Evolutionary conservation across 2,888 invertebrate species (phyloP).

Genomic region (Mesorhabditis spiculigera): DNA sequence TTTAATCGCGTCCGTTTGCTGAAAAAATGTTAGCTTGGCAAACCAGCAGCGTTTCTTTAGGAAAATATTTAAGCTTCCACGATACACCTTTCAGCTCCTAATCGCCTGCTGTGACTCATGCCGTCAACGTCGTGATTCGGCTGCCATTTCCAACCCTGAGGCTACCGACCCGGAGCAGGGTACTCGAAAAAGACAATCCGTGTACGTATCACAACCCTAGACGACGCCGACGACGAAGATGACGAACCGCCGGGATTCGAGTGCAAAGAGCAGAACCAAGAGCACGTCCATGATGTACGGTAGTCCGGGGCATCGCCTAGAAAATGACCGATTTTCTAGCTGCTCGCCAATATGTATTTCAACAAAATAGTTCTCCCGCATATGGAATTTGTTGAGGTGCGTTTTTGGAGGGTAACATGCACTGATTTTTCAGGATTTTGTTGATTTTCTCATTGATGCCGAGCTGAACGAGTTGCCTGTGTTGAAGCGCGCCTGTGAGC

Average conservation of each 20-base stretch:
- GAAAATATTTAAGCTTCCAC: neutral
- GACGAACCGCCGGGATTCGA: slow-evolving; percentile 40
- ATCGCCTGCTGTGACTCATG: slow-evolving; percentile 55
- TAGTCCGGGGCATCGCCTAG: neutral
- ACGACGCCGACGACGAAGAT: slow-evolving; percentile 22
- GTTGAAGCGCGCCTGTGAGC: slow-evolving; percentile 52
- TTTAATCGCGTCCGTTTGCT: neutral
- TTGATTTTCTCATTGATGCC: slow-evolving; percentile 50
- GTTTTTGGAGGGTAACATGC: slow-evolving; percentile 30
- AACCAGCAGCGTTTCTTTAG: neutral
- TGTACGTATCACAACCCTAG: slow-evolving; percentile 9
- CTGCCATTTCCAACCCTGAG: slow-evolving; percentile 23
- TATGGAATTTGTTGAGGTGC: slow-evolving; percentile 56
- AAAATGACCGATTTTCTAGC: slow-evolving; percentile 18
- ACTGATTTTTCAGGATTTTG: slow-evolving; percentile 29
- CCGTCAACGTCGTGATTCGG: slow-evolving; percentile 46
- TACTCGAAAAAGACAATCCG: slow-evolving; percentile 13
- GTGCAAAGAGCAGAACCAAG: slow-evolving; percentile 50
- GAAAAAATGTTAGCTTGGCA: neutral
- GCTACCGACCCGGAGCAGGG: slow-evolving; percentile 33
- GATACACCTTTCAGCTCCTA: slow-evolving; percentile 35
- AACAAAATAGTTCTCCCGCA: slow-evolving; percentile 53
- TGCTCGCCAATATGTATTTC: slow-evolving; percentile 54
- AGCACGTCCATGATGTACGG: slow-evolving; percentile 54
- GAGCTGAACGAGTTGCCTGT: slow-evolving; percentile 57